Conservation (phyloP, 2,113 vertebrate species). For the Elephas maximus region DNA sequence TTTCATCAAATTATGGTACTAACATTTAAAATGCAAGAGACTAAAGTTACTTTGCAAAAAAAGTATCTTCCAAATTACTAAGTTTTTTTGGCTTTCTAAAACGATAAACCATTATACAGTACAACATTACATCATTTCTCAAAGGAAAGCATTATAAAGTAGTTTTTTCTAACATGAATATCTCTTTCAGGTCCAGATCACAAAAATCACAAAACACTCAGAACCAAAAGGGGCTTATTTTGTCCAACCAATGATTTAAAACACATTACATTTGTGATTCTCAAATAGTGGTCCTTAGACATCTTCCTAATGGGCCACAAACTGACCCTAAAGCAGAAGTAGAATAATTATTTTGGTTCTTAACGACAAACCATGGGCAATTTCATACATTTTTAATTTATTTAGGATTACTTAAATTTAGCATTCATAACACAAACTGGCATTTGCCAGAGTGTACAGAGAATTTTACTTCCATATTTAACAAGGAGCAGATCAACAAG, state of each 20-base stretch:
- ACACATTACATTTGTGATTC: background rate
- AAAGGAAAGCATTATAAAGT: slow-evolving; percentile 47
- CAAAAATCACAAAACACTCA: background rate
- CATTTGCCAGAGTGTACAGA: background rate
- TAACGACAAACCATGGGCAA: background rate
- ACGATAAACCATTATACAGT: slow-evolving; percentile 5
- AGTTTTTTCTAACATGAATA: background rate
- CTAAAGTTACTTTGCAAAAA: slow-evolving; percentile 22
- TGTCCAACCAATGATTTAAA: background rate
- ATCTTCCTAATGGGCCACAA: background rate
- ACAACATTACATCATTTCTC: background rate
- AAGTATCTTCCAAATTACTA: slow-evolving; percentile 2
- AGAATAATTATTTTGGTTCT: background rate
- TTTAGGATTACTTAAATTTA: background rate
- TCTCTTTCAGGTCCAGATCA: background rate
- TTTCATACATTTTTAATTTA: background rate
- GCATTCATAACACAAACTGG: slow-evolving; percentile 20
- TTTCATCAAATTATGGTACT: slow-evolving; percentile 34
- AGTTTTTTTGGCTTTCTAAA: slow-evolving; percentile 35
- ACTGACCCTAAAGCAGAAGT: background rate
- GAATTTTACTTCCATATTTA: background rate
- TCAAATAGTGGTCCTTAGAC: background rate
- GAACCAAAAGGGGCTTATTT: background rate
- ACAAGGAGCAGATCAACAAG: slow-evolving; percentile 4
- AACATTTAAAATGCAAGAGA: slow-evolving; percentile 52